Base-by-base conservation (phyloP, 2,113 vertebrate genomes). In the Calypte anna region DNA sequence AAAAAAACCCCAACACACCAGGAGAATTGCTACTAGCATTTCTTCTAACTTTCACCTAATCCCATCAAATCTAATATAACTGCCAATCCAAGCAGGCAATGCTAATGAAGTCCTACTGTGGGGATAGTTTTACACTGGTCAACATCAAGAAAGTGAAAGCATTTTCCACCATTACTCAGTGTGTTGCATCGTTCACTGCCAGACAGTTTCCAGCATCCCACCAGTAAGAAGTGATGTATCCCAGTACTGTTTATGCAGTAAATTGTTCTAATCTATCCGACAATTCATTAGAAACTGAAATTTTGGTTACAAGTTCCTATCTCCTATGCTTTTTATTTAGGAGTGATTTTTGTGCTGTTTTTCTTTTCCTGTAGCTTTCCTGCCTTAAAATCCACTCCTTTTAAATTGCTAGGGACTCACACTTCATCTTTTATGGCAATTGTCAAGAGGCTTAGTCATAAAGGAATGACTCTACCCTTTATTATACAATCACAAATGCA, bases 21-120 rank as follows among this genome's bases (percentile, higher is more conserved):
- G 31, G 31, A 86, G 82, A 96, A 59, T 38, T 55, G 43, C 62
- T 80, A 43, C 43, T 86, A 90, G 27, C 13, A 24, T 48, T 88
- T 88, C 50, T 89, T 86, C 62, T 70, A 57, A 63, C 51, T 91
- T 91, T 72, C 55, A 54, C 53, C 15, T 91, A 91, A 93, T 78
- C 79, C 58, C 82, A 84, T 78, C 61, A 88, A 69, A 67, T 63
- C 61, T 36, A 90, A 58, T 51, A 9, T 22, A 81, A 66, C 21
- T 76, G 55, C 63, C 63, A 86, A 58, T 31, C 72, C 85, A 84
- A 79, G 50, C 28, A 79, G 38, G 50, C 12, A 25, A 61, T 25
- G 43, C 24, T 69, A 94, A 88, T 48, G 24, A 70, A 93, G 77
- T n/a, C 25, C 38, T 85, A 21, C 51, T n/a, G 54, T 23, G 5